Base-by-base conservation (phyloP, 2,113 vertebrate species). In the Columbina picui region DNA sequence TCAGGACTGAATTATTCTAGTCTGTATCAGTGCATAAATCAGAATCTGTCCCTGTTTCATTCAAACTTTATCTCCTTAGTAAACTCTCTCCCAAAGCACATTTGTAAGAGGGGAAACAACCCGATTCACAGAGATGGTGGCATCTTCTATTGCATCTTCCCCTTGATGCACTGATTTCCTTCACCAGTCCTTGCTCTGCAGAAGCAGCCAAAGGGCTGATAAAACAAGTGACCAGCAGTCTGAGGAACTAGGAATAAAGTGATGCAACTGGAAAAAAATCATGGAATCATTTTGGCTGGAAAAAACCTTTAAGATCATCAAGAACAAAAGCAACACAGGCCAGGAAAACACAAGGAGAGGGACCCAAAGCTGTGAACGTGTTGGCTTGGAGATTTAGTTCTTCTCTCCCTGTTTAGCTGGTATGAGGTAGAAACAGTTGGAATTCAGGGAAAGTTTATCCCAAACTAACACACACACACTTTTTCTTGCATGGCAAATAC, bases 121-220 rank as follows among this genome's bases (percentile, higher is more conserved):
- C 19, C 13, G 41, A 60, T 34, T 27, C 26, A 39, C 43, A 43
- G 43, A 59, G 25, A 22, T 29, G 15, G 52, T 26, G 32, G 29
- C n/a, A 68, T 3, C 43, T 43, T 43, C 43, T 7, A 29, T 12
- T 21, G 11, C 34, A 9, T 52, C 36, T 45, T 52, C 19, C 53
- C 14, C 11, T 6, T 8, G 0, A 9, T 6, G 12, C 55, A 45
- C 50, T 0, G 5, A 38, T 79, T 73, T 34, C 74, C 45, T 70
- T 53, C 38, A 10, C 38, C 14, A 25, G 56, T 19, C 41, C 49
- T 32, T 36, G 21, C 41, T 59, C 39, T 1, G 1, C 45, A 79
- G 50, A 25, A 83, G 63, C 4, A 0, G 2, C 3, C 2, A 0
- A 59, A 59, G 8, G 3, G 4, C 17, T 27, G 14, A 25, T 18